Base-by-base conservation (phyloP, 2,888 invertebrate species). In the Achlya flavicornis region DNA sequence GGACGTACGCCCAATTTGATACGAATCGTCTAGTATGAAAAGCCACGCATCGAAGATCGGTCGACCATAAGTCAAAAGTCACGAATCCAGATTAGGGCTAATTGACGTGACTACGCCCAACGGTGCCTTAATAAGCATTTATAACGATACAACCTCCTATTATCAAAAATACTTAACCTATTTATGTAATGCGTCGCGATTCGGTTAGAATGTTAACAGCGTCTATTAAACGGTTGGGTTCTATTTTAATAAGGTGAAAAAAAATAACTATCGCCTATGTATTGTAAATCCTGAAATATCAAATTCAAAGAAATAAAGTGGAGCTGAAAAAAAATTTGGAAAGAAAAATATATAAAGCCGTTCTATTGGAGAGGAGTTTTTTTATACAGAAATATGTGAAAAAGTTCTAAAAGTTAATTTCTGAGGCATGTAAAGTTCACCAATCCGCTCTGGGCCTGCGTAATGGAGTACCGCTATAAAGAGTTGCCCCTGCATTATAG, bases 161-260 rank as follows among this genome's bases (percentile, higher is more conserved):
- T 92, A 91, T 91, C 90, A 90, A 88, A 89, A 92, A 91, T 91
- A 90, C 86, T 90, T 91, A 90, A 91, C 90, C 92, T 91, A 91
- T 86, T 90, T 91, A 84, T 83, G 79, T 80, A 76, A 78, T 79
- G 76, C 77, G 72, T 78, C 73, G 75, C 73, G 76, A 75, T 74
- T 76, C 69, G 68, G 61, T 59, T 62, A 63, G 57, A 70, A 58
- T 67, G 70, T 69, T 67, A 67, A 67, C 61, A 69, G 67, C 58
- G 59, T 61, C 63, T 63, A 61, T 68, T 63, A 71, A 69, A 64
- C 64, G 66, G 63, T 66, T 64, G 67, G 58, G n/a, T 58, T 61
- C 61, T 66, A 63, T 63, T 68, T 68, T 63, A 63, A 60, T 60
- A 60, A 41, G 35, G 41, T 60, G 60, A 41, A 60, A 41, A 35